A percentile compares a stretch with the other conserved stretches of the same genome.
These are phyloP conservation scores for Hymenopus coronatus DNA, from an alignment of 2,888 invertebrate species.

Conservation along the genomic window DNA sequence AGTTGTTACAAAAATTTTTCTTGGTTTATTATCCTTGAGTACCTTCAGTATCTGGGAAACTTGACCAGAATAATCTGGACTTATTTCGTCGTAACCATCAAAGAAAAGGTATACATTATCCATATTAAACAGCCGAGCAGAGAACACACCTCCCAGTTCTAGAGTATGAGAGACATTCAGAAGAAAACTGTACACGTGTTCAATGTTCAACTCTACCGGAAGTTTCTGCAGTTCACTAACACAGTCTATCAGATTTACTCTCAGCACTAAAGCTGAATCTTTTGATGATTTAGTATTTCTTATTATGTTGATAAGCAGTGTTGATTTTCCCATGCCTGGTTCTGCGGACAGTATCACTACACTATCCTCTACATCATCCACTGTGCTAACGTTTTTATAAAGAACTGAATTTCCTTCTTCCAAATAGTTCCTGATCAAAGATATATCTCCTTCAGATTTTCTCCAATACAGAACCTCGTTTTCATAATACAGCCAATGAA, in stretches of 20 bases:
- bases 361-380: background rate
- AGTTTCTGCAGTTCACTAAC: background rate
- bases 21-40: background rate
- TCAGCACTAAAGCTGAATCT: slow-evolving; percentile 6
- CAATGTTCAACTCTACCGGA: background rate
- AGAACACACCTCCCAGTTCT: background rate
- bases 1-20: slow-evolving; percentile 16
- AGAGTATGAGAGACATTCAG: no score
- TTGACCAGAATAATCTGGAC: slow-evolving; percentile 12
- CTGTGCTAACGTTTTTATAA: background rate
- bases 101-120: background rate
- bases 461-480: no score
- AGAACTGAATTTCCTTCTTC: no score
- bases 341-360: background rate
- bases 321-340: slow-evolving; percentile 25
- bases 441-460: no score
- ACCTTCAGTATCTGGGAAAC: background rate
- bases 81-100: slow-evolving; percentile 22
- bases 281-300: slow-evolving; percentile 1
- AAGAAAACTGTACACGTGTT: no score
- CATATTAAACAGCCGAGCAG: background rate
- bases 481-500: no score
- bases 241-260: slow-evolving; percentile 19
- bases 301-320: slow-evolving; percentile 1
- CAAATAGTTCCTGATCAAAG: no score